Evolutionary conservation across 2,797 vertebrate species (phyloP).

Genomic region (Macrochelys suwanniensis): DNA sequence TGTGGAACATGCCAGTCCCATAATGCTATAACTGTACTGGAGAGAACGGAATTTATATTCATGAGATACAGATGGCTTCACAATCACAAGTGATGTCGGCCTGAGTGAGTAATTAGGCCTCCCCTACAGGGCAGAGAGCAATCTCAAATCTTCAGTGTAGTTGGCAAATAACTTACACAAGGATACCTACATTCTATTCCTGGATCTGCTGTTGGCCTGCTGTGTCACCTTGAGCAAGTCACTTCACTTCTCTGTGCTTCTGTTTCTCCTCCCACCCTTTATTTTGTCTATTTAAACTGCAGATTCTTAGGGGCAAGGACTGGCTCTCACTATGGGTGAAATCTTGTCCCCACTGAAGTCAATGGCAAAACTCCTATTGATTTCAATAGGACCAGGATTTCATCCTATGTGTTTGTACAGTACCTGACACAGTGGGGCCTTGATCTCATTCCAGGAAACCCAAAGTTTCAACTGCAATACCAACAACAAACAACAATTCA

Average conservation of each 20-base stretch:
- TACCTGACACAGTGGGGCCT: not conserved
- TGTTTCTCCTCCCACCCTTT: not conserved
- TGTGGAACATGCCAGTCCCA: slow-evolving; percentile 48
- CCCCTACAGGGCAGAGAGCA: slow-evolving; percentile 5
- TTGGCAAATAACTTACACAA: slow-evolving; percentile 4
- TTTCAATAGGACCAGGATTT: not conserved
- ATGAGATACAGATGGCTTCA: slow-evolving; percentile 49
- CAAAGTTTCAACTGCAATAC: not conserved
- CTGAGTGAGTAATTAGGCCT: slow-evolving; percentile 52
- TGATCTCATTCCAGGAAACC: not conserved
- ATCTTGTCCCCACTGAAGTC: not conserved
- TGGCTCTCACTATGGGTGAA: not conserved
- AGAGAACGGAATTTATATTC: slow-evolving; percentile 71
- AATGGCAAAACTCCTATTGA: not conserved
- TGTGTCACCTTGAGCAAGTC: not conserved
- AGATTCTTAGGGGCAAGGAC: not conserved
- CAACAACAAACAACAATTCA: not conserved
- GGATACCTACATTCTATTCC: not conserved
- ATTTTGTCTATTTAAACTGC: not conserved
- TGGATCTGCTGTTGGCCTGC: not conserved
- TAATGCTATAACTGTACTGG: slow-evolving; percentile 62
- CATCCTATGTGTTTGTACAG: not conserved
- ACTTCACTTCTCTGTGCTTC: not conserved
- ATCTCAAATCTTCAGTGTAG: slow-evolving; percentile 3
- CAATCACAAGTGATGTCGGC: slow-evolving; percentile 36